Evolutionary conservation across 2,113 vertebrate genomes (phyloP).

Genomic region (Sylvietta virens): DNA sequence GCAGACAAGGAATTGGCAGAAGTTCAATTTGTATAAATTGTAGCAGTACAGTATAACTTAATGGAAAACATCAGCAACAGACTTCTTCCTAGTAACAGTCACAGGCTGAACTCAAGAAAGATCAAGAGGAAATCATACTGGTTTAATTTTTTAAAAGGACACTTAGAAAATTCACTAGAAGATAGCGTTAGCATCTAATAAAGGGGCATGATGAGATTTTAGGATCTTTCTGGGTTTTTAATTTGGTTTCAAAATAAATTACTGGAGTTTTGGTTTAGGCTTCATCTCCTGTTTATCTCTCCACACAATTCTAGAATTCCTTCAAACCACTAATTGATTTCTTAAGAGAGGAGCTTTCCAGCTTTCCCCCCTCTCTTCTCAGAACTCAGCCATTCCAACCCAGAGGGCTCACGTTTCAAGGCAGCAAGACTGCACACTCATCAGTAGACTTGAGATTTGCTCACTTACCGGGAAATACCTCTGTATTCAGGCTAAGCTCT

Average conservation of each 20-base stretch:
- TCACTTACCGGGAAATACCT: neutral
- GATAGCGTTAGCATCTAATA: neutral
- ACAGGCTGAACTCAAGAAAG: neutral
- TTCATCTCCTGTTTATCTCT: neutral
- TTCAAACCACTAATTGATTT: neutral
- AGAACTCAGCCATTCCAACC: neutral
- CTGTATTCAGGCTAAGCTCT: neutral
- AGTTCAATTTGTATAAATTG: neutral
- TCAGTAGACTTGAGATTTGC: neutral
- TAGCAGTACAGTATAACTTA: neutral
- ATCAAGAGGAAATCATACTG: neutral
- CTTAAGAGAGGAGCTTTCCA: neutral
- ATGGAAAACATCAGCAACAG: neutral
- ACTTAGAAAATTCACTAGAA: neutral
- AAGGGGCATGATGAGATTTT: neutral
- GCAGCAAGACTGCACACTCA: neutral
- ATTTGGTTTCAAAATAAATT: neutral
- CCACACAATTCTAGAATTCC: neutral
- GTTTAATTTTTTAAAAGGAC: neutral
- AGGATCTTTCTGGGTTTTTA: neutral
- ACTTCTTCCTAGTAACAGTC: neutral
- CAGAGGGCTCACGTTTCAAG: neutral
- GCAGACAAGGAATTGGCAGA: neutral
- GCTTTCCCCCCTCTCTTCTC: neutral
- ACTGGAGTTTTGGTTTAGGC: neutral